Evolutionary conservation across 2,797 vertebrate genomes (phyloP).

Genomic region (Tiaroga cobitis): DNA sequence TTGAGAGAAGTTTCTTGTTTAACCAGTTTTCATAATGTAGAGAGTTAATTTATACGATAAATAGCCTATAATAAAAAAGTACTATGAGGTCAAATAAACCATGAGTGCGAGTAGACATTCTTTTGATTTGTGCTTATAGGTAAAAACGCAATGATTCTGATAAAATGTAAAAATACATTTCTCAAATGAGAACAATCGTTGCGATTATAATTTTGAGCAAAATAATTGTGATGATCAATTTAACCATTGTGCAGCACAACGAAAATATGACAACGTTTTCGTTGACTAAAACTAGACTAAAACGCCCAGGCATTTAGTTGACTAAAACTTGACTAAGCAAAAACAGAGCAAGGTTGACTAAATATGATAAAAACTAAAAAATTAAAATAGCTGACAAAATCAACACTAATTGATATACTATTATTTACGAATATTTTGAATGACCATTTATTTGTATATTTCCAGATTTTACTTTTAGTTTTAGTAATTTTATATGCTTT

Average conservation of each 20-base stretch:
- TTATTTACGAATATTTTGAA: background rate
- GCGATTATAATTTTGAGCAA: too few species aligned
- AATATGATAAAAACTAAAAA: background rate
- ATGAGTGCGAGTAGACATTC: too few species aligned
- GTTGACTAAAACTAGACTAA: too few species aligned
- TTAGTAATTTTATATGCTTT: background rate
- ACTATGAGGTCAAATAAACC: too few species aligned
- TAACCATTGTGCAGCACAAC: background rate
- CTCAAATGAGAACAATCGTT: background rate
- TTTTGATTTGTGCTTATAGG: background rate
- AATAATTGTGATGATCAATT: background rate
- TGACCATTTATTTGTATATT: background rate
- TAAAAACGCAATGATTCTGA: too few species aligned
- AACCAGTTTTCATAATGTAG: too few species aligned
- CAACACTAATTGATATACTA: background rate
- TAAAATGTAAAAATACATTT: background rate
- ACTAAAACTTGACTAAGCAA: background rate
- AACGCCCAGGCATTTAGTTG: too few species aligned
- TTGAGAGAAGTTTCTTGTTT: too few species aligned
- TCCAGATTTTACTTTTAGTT: background rate
- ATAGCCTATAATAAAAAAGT: too few species aligned
- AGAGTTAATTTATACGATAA: too few species aligned
- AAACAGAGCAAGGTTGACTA: background rate
- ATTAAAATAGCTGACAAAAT: background rate
- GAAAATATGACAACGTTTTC: too few species aligned